Evolutionary conservation across 2,113 vertebrate species (phyloP).

Genomic region (Notothenia rossii): DNA sequence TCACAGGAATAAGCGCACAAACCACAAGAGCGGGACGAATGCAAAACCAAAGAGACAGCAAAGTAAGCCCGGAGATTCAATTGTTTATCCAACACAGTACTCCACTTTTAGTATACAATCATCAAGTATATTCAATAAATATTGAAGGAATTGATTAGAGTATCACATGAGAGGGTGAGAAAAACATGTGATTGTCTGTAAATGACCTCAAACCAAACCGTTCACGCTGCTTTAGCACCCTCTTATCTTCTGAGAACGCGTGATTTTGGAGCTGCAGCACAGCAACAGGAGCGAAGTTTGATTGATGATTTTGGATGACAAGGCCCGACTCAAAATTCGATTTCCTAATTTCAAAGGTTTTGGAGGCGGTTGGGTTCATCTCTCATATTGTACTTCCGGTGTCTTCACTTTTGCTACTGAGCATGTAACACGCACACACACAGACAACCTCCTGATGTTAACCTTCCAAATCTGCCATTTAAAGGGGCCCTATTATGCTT

Average conservation of each 20-base stretch:
- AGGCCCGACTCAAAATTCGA: neutral
- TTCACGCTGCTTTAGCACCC: too few relatives aligned
- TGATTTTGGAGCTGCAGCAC: neutral
- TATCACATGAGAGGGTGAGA: slow-evolving; percentile 5
- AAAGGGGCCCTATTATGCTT: too few relatives aligned
- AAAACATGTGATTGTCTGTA: neutral
- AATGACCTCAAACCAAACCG: neutral
- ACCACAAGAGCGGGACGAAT: slow-evolving; percentile 42
- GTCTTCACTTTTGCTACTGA: neutral
- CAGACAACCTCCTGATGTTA: neutral
- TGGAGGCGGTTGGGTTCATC: neutral
- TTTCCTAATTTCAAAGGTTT: slow-evolving; percentile 5
- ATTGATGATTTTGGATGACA: neutral
- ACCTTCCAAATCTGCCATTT: neutral
- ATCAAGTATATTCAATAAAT: slow-evolving; percentile 35
- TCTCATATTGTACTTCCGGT: neutral
- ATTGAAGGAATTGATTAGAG: slow-evolving; percentile 26
- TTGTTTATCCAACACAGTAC: slow-evolving; percentile 41
- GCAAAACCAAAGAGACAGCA: slow-evolving; percentile 34
- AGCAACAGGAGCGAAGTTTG: neutral
- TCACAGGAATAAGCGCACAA: slow-evolving; percentile 63
- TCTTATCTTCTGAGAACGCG: too few relatives aligned
- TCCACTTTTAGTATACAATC: slow-evolving; percentile 13
- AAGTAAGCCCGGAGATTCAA: slow-evolving; percentile 44
- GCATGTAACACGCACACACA: neutral